phyloP scores from a whole-genome alignment of 2,113 vertebrate genomes.

The Anoplopoma fimbria region DNA sequence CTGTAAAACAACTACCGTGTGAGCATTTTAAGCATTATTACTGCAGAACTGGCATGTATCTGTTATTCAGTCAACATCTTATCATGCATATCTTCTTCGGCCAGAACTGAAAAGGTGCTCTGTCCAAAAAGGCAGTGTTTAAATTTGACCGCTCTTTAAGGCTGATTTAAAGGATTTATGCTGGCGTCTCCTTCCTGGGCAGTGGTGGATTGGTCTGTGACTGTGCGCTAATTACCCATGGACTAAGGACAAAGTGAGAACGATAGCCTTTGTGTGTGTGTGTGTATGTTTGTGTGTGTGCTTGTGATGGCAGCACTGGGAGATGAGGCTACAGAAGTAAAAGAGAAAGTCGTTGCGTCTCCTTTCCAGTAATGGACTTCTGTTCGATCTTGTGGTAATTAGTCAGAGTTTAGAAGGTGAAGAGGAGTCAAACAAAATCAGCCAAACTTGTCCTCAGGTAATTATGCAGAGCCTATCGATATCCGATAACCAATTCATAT shows the following conservation, averaged over 20 bases:
- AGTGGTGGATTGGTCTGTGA: conserved; percentile 51
- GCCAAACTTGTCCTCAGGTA: conserved; percentile 56
- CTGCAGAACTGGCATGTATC: not conserved
- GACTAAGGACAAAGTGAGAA: conserved; percentile 46
- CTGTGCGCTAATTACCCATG: conserved; percentile 61
- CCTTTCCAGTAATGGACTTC: conserved; percentile 40
- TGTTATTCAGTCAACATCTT: not conserved
- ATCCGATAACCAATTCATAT: conserved; percentile 62
- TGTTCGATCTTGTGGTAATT: conserved; percentile 63
- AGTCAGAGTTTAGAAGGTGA: conserved; percentile 62
- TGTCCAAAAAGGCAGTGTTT: conserved; percentile 60
- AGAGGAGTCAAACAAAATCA: conserved; percentile 58
- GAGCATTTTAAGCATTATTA: not conserved
- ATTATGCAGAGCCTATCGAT: conserved; percentile 69
- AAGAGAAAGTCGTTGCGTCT: conserved; percentile 43
- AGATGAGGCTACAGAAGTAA: not conserved
- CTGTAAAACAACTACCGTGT: too few species aligned
- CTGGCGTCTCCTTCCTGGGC: conserved; percentile 38
- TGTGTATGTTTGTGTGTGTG: conserved; percentile 31
- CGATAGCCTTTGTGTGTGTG: not conserved
- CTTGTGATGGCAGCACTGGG: not conserved
- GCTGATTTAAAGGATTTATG: conserved; percentile 76
- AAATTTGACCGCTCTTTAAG: conserved; percentile 67
- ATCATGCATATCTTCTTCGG: not conserved
- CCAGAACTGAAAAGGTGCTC: not conserved